Base-by-base conservation (phyloP, 2,113 vertebrate species). In the Rynchops niger region DNA sequence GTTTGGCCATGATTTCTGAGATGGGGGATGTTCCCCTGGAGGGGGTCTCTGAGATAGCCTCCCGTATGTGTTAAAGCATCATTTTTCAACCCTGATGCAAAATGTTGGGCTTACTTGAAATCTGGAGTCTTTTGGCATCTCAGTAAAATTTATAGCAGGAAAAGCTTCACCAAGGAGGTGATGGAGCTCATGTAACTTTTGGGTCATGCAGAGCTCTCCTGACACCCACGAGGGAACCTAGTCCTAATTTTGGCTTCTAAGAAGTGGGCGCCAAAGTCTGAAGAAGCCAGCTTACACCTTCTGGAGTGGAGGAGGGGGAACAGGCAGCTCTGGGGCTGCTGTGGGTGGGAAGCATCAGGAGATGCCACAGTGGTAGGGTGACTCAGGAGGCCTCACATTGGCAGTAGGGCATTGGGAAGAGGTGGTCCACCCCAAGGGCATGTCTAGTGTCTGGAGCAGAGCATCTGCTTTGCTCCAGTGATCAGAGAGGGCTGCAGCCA, bases 31-130 rank as follows among this genome's bases (percentile, higher is more conserved):
- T 23, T 79, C 14, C 27, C 9, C 6, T 36, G 15, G 36, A 27
- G 13, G 26, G 3, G 3, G 14, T 43, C 53, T 53, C 45, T 25
- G 55, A 53, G 26, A n/a, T 4, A 18, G 20, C 20, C 36, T 78
- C 36, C 22, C 6, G 0, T 29, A 8, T 7, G 11, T 0, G 0
- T 47, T 27, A 38, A 34, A 47, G n/a, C 17, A 18, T n/a, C 4
- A 6, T 40, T 72, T 72, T 67, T 43, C 23, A 49, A 38, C 23
- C 3, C 18, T 16, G 30, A 14, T 27, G 17, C 18, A n/a, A 42
- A 80, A 42, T 18, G 27, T 15, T 45, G 47, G 59, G 15, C 14
- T 29, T 61, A 38, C 16, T 18, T 19, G 40, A 65, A 42, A 42
- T 32, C 4, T 27, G 1, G 4, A 9, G 20, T 14, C 52, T 53